These are phyloP conservation scores for Hypselothyrea guttata DNA, from an alignment of 2,888 invertebrate genomes.

Conservation along the genomic window DNA sequence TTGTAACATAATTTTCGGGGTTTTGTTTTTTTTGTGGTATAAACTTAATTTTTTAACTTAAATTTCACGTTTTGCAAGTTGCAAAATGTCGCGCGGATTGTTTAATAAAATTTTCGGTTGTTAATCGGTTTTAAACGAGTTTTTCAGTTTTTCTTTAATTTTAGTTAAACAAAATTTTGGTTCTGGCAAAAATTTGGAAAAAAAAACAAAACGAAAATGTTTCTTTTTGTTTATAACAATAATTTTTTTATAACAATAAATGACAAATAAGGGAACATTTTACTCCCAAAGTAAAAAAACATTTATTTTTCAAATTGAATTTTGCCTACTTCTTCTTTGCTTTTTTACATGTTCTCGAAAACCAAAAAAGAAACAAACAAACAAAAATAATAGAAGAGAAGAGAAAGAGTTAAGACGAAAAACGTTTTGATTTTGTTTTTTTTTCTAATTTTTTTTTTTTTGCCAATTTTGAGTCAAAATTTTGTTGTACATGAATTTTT, in stretches of 20 bases:
- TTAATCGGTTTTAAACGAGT: constrained; percentile 3
- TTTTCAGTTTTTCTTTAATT: constrained; percentile 22
- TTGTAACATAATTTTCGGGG: constrained; percentile 39
- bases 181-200: constrained; percentile 43
- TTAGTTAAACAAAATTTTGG: constrained; percentile 44
- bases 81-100: constrained; percentile 11
- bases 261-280: too few species aligned
- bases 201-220: constrained; percentile 48
- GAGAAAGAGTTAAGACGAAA: background rate
- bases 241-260: too few species aligned
- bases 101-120: constrained; percentile 18
- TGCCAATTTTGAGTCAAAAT: constrained; percentile 60
- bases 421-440: constrained; percentile 4
- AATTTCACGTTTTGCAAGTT: constrained; percentile 44
- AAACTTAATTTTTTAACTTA: constrained; percentile 63
- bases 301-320: constrained; percentile 20
- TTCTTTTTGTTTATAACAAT: constrained; percentile 15
- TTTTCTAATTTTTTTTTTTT: constrained; percentile 39
- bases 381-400: constrained; percentile 44
- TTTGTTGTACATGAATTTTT: constrained; percentile 33
- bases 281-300: constrained; percentile 5
- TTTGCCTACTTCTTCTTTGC: constrained; percentile 58
- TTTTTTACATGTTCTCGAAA: constrained; percentile 45
- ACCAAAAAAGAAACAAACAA: constrained; percentile 53
- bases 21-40: constrained; percentile 33